Base-by-base conservation (phyloP, 2,113 vertebrate genomes). In the Callithrix jacchus region DNA sequence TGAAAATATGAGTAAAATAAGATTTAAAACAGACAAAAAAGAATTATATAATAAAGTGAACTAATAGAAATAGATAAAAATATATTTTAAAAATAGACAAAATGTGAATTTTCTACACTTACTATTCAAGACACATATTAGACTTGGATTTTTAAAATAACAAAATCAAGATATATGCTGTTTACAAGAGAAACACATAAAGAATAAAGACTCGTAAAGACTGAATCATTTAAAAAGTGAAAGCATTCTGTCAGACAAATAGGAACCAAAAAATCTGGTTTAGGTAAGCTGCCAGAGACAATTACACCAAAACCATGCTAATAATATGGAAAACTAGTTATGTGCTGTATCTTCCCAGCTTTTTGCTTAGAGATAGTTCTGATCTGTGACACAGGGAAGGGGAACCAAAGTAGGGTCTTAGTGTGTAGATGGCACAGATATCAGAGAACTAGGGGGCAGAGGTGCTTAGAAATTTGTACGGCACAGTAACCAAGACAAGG, bases 181-280 rank as follows among this genome's bases (percentile, higher is more conserved):
- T 86, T 82, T 87, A 93, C 12, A 93, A 74, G 54, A 84, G 70
- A 68, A 92, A 87, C 10, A 61, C 30, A n/a, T 85, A 68, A 88
- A 85, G 35, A 76, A 71, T 74, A 89, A 91, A 81, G 27, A 40
- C 18, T 30, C 47, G 4, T 8, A 83, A 71, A 90, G 32, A 20
- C 40, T 8, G 6, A 84, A 80, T 25, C 2, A n/a, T 81, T 93
- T 83, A 71, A 56, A 82, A 89, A 76, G 68, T 77, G 13, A 92
- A 95, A 83, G 2, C 45, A 64, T 95, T 90, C 52, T 61, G 37
- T 79, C 3, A 83, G 81, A 70, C 8, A 23, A 96, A 93, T 71
- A 61, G 32, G 37, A 79, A 82, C 30, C 10, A 27, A 81, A 73
- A 90, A 94, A 96, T 49, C 49, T 64, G n/a, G 49, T 81, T 45